Conservation (phyloP, 2,888 invertebrate genomes). For the Thymelicus lineola region DNA sequence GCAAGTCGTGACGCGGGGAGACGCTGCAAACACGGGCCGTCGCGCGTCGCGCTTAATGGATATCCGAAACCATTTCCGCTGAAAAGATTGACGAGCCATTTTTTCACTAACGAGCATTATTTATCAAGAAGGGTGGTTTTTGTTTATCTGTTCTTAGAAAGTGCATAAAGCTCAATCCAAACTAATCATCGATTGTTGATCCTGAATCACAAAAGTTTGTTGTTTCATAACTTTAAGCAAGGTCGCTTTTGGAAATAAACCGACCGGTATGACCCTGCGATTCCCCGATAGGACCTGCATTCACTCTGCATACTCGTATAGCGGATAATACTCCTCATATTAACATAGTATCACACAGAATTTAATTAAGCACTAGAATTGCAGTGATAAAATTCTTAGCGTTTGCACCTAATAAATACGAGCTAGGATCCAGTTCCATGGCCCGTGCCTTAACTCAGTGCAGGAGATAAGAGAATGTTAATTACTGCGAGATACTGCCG, state of each 20-base stretch:
- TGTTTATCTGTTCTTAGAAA: no score
- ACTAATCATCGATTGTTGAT: no score
- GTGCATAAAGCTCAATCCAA: no score
- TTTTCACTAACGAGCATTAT: background rate
- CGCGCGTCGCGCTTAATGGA: slow-evolving; percentile 12
- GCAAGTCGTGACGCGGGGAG: background rate
- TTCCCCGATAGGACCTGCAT: no score
- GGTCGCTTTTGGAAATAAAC: no score
- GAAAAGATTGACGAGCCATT: background rate
- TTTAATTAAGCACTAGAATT: slow-evolving; percentile 10
- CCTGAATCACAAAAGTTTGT: no score
- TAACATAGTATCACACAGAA: background rate
- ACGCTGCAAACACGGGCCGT: slow-evolving; percentile 7
- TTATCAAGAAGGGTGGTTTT: background rate
- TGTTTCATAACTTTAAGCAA: no score
- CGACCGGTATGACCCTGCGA: no score
- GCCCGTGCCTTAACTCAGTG: slow-evolving; percentile 7
- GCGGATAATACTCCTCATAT: background rate
- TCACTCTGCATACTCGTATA: no score
- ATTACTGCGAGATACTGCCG: slow-evolving; percentile 13
- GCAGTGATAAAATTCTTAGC: slow-evolving; percentile 2
- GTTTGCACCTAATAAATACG: slow-evolving; percentile 12
- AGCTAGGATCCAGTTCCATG: background rate
- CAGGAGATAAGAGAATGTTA: slow-evolving; percentile 21
- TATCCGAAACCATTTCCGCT: slow-evolving; percentile 14